Evolutionary conservation across 1,140 invertebrate species (phyloP).

Genomic region (Papilio dardanus): DNA sequence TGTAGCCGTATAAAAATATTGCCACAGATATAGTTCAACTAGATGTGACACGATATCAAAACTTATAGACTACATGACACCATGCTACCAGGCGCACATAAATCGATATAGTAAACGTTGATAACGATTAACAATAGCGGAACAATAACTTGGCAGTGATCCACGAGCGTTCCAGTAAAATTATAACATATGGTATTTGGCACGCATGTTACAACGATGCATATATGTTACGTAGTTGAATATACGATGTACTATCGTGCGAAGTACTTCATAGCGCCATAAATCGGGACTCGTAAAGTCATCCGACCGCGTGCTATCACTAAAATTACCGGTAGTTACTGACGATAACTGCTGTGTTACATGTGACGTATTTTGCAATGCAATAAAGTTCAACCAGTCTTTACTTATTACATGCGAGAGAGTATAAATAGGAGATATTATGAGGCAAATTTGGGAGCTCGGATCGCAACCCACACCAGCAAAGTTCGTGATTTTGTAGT

Average conservation of each 20-base stretch:
- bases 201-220: constrained; percentile 40
- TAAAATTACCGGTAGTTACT: constrained; percentile 61
- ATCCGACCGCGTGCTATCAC: constrained; percentile 50
- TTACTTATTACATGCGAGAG: constrained; percentile 58
- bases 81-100: constrained; percentile 17
- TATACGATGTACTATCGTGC: constrained; percentile 48
- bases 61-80: constrained; percentile 14
- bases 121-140: constrained; percentile 34
- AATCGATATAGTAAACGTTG: constrained; percentile 31
- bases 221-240: constrained; percentile 35
- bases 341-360: constrained; percentile 39
- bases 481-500: constrained; percentile 32
- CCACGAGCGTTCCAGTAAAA: constrained; percentile 49
- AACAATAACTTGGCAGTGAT: constrained; percentile 46
- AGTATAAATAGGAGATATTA: constrained; percentile 48
- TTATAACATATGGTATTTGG: constrained; percentile 46
- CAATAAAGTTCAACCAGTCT: constrained; percentile 43
- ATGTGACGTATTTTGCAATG: constrained; percentile 26
- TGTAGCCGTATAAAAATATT: constrained; percentile 34
- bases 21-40: constrained; percentile 30
- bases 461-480: constrained; percentile 32
- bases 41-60: constrained; percentile 36
- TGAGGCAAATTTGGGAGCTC: constrained; percentile 51
- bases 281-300: constrained; percentile 59
- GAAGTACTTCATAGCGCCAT: constrained; percentile 55